phyloP scores from a whole-genome alignment of 2,888 invertebrate species.

The Smittia aterrima region DNA sequence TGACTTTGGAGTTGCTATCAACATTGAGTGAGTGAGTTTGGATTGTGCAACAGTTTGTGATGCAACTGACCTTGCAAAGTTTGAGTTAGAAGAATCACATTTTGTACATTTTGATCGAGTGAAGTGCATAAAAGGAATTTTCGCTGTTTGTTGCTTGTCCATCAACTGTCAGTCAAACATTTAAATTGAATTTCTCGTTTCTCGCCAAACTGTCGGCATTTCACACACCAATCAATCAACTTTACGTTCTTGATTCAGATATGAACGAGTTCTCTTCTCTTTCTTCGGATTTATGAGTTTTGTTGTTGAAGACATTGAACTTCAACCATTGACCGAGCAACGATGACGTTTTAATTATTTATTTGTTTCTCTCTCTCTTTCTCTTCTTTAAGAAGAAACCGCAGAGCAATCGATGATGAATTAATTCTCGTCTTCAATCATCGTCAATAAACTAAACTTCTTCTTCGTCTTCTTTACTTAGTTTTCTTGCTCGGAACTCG shows the following conservation, averaged over 20 bases:
- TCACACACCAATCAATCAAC: slow-evolving; percentile 36
- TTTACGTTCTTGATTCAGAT: neutral
- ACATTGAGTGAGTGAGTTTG: neutral
- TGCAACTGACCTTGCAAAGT: neutral
- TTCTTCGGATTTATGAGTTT: neutral
- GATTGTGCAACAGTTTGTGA: neutral
- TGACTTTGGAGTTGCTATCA: too few species aligned
- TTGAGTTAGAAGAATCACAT: too few species aligned
- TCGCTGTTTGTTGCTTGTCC: slow-evolving; percentile 14
- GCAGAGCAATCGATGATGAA: neutral
- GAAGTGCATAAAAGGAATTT: neutral
- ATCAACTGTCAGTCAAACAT: slow-evolving; percentile 31
- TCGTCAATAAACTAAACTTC: neutral
- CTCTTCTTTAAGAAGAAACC: too few species aligned
- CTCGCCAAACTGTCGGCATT: slow-evolving; percentile 14
- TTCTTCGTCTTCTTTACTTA: too few species aligned
- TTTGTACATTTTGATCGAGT: neutral
- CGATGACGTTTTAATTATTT: neutral
- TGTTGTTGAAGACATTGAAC: slow-evolving; percentile 19
- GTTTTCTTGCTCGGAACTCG: too few species aligned
- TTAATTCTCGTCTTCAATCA: neutral
- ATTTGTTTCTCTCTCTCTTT: neutral
- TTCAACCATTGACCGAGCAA: neutral
- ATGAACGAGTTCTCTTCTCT: neutral
- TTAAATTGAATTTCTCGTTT: slow-evolving; percentile 33